Evolutionary conservation across 2,113 vertebrate species (phyloP).

Genomic region (Dasypus novemcinctus): DNA sequence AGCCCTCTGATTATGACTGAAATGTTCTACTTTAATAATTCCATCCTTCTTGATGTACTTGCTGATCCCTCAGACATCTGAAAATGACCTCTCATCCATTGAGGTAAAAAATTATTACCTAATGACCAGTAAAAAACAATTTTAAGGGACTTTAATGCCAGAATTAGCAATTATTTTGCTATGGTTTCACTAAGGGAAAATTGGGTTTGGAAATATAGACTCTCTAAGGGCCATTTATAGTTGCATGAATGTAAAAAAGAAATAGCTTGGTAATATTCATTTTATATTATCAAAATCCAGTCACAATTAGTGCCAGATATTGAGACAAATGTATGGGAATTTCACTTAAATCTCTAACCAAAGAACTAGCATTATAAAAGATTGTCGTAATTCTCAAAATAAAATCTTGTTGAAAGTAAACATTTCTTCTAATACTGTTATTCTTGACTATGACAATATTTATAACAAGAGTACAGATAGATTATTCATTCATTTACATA

Average conservation of each 20-base stretch:
- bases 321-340: background rate
- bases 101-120: background rate
- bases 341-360: background rate
- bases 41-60: background rate
- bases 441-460: background rate
- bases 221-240: background rate
- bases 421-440: background rate
- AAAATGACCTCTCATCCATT: background rate
- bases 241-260: background rate
- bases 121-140: background rate
- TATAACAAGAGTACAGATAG: background rate
- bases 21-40: background rate
- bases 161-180: background rate
- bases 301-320: background rate
- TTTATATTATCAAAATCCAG: background rate
- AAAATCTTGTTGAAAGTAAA: background rate
- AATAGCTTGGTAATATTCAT: background rate
- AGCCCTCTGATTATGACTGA: background rate
- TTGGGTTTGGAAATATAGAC: background rate
- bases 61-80: background rate
- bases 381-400: background rate
- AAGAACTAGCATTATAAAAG: background rate
- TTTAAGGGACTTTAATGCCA: background rate
- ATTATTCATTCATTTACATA: background rate
- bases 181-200: background rate